These are phyloP conservation scores for Myotis pilosus DNA, from an alignment of 2,797 vertebrate genomes.

Conservation along the genomic window DNA sequence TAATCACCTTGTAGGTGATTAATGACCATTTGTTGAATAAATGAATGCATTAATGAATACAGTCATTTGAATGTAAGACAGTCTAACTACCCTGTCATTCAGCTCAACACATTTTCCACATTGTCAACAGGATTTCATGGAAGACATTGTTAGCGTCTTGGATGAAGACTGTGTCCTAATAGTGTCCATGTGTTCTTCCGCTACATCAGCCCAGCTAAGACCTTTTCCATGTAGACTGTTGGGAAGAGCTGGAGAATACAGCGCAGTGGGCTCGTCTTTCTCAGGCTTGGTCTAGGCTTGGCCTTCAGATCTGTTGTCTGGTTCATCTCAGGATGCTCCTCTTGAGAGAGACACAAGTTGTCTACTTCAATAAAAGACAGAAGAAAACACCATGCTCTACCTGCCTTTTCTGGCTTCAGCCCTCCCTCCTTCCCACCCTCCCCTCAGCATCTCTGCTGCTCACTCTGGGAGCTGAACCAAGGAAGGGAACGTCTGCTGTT, in stretches of 20 bases:
- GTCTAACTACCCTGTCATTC: not conserved
- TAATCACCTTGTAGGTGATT: not conserved
- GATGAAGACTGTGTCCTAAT: not conserved
- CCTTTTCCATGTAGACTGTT: not conserved
- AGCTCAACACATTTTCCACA: not conserved
- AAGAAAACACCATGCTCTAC: not conserved
- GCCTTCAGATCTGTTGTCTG: not conserved
- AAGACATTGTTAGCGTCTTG: not conserved
- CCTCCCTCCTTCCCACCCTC: not conserved
- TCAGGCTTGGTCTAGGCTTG: not conserved
- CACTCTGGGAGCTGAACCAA: not conserved
- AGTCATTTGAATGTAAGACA: not conserved
- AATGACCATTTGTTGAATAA: constrained; percentile 1
- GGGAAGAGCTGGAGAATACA: not conserved
- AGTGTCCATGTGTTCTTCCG: not conserved
- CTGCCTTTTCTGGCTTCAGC: not conserved
- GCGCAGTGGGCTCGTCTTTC: not conserved
- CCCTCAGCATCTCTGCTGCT: not conserved
- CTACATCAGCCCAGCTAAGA: not conserved
- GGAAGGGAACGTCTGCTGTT: not conserved
- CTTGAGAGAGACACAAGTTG: not conserved
- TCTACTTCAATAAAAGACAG: not conserved
- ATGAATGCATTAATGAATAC: not conserved
- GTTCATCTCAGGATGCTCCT: not conserved
- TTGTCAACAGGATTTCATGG: not conserved